These are phyloP conservation scores for Nomada fucata DNA, from an alignment of 2,888 invertebrate genomes.

Conservation along the genomic window DNA sequence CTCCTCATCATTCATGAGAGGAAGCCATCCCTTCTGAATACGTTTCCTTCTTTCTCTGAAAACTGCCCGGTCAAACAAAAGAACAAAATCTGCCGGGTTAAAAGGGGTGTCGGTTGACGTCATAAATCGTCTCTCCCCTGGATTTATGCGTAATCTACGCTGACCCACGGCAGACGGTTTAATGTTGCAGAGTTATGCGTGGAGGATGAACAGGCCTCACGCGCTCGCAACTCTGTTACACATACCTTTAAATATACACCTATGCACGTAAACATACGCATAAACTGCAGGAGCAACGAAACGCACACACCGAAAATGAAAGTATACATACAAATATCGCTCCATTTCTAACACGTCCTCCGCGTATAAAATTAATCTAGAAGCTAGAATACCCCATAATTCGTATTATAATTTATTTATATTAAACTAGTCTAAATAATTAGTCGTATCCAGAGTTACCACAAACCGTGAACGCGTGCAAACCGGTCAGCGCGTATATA, in stretches of 20 bases:
- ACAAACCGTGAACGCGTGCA: background rate
- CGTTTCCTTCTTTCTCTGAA: constrained; percentile 15
- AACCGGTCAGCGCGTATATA: constrained; percentile 27
- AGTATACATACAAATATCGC: background rate
- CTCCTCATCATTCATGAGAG: background rate
- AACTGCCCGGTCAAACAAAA: background rate
- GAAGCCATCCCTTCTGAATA: background rate
- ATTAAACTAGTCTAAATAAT: too few relatives aligned
- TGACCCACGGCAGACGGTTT: constrained; percentile 75
- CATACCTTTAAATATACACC: constrained; percentile 17
- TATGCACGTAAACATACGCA: background rate
- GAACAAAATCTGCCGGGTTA: constrained; percentile 39
- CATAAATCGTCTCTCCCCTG: constrained; percentile 70
- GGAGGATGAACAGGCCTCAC: constrained; percentile 41
- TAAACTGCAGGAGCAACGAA: background rate
- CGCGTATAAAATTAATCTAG: too few relatives aligned
- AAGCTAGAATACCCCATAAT: too few relatives aligned
- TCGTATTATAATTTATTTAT: too few relatives aligned
- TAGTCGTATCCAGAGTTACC: too few relatives aligned
- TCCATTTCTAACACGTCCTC: too few relatives aligned
- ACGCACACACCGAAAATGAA: background rate
- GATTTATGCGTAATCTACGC: constrained; percentile 78
- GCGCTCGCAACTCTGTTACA: constrained; percentile 15
- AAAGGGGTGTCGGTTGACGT: constrained; percentile 62
- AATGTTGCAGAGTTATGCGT: constrained; percentile 74